Evolutionary conservation across 2,797 vertebrate genomes (phyloP).

Genomic region (Gallinago nigripennis): DNA sequence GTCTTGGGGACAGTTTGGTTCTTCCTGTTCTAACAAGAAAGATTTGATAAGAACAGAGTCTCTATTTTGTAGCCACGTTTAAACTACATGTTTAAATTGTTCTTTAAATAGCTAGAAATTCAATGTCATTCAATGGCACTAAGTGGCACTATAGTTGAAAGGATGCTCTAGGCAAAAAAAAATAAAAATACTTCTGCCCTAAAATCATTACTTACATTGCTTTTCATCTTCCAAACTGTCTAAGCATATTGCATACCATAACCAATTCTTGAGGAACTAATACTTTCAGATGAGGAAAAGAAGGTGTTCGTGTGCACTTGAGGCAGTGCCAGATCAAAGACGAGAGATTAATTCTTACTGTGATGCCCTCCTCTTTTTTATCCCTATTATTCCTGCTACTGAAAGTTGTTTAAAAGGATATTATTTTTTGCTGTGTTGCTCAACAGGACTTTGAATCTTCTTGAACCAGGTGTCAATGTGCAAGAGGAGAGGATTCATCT

Average conservation of each 20-base stretch:
- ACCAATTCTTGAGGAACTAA: background rate
- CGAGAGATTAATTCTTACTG: background rate
- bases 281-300: background rate
- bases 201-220: background rate
- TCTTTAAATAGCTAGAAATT: background rate
- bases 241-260: background rate
- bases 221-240: background rate
- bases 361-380: background rate
- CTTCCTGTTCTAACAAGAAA: background rate
- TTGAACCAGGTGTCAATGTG: background rate
- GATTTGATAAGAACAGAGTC: background rate
- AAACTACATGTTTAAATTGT: background rate
- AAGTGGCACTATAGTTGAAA: background rate
- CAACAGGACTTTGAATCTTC: background rate
- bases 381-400: background rate
- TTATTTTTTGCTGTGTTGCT: background rate
- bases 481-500: background rate
- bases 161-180: background rate
- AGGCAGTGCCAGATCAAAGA: background rate
- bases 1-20: background rate
- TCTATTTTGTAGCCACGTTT: background rate
- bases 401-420: background rate
- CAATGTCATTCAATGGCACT: background rate
- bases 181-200: background rate
- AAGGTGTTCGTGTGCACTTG: fast-evolving